Evolutionary conservation across 2,797 vertebrate species (phyloP).

Genomic region (Periophthalmus magnuspinnatus): DNA sequence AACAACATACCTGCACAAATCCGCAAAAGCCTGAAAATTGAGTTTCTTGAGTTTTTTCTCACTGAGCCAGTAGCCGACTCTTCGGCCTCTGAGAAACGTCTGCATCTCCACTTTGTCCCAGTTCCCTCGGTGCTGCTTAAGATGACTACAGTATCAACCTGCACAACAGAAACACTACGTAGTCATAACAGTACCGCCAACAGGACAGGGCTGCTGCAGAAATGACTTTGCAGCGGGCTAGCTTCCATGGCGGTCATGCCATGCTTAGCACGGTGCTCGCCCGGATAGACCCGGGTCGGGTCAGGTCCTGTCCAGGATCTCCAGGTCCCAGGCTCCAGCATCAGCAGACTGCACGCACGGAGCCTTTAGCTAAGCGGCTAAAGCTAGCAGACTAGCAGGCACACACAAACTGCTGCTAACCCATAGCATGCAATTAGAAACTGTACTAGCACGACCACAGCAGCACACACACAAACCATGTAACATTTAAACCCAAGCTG

Average conservation of each 20-base stretch:
- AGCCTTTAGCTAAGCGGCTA: slow-evolving; percentile 59
- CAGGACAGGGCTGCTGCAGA: slow-evolving; percentile 26
- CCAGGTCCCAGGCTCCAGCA: slow-evolving; percentile 28
- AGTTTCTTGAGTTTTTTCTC: slow-evolving; percentile 99
- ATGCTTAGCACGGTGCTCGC: not conserved
- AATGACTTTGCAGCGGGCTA: slow-evolving; percentile 8
- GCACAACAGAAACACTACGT: slow-evolving; percentile 32
- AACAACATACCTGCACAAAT: slow-evolving; percentile 89
- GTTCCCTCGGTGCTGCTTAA: slow-evolving; percentile 38
- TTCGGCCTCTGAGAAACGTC: slow-evolving; percentile 93
- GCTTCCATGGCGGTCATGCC: not conserved
- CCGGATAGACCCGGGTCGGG: not conserved
- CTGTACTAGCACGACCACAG: slow-evolving; percentile 33
- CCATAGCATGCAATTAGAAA: slow-evolving; percentile 34
- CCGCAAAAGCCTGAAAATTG: slow-evolving; percentile 96
- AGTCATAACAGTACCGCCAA: slow-evolving; percentile 32
- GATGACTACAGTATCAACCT: slow-evolving; percentile 55
- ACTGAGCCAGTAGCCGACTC: slow-evolving; percentile 97
- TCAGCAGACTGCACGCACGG: slow-evolving; percentile 27
- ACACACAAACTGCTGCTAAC: slow-evolving; percentile 47
- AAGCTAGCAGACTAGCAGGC: slow-evolving; percentile 63
- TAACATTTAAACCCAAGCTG: not conserved
- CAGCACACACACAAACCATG: not conserved
- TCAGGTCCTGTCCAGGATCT: not conserved
- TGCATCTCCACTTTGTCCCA: slow-evolving; percentile 80